Conservation (phyloP, 23 tunicate species). For the Trididemnum nubilum region DNA sequence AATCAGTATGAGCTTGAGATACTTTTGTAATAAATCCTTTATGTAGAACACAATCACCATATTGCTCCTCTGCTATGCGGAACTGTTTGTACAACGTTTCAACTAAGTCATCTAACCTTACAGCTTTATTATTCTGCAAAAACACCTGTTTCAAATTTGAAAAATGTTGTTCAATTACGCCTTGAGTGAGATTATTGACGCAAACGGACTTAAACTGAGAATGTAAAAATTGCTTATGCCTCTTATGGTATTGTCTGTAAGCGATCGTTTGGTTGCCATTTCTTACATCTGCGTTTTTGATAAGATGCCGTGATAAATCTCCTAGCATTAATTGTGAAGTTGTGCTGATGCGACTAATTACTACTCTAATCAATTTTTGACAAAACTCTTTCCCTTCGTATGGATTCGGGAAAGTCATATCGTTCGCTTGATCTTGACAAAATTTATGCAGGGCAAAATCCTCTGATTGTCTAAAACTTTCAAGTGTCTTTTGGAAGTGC, state of each 20-base stretch:
- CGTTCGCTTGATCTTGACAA: neutral
- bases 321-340: slow-evolving; percentile 44
- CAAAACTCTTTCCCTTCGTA: slow-evolving; percentile 11
- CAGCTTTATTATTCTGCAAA: neutral
- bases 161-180: slow-evolving; percentile 46
- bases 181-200: slow-evolving; percentile 21
- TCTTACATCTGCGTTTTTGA: too few species aligned
- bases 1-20: too few species aligned
- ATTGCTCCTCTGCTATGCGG: too few species aligned
- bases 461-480: neutral
- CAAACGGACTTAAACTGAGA: neutral
- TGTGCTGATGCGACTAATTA: slow-evolving; percentile 25
- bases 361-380: neutral
- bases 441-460: neutral
- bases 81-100: too few species aligned
- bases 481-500: neutral
- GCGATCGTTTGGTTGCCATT: too few species aligned
- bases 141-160: neutral
- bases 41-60: too few species aligned
- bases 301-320: slow-evolving; percentile 50
- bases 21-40: too few species aligned
- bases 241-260: too few species aligned
- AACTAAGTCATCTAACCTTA: neutral
- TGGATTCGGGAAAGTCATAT: neutral
- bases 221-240: neutral